Conservation (phyloP, 2,113 vertebrate genomes). For the Ptilorrhoa leucosticta region DNA sequence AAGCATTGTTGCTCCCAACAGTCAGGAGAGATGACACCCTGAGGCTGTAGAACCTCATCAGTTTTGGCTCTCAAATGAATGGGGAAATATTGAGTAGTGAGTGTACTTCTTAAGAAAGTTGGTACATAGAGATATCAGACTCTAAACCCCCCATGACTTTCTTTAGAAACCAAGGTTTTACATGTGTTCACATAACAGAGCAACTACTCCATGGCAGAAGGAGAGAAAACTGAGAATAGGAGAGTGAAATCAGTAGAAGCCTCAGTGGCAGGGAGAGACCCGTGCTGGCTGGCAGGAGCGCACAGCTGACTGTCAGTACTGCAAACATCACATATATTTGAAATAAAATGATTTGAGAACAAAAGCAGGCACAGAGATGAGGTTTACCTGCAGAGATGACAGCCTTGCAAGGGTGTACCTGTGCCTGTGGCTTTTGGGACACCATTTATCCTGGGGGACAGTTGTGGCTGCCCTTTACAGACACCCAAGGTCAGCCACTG, state of each 20-base stretch:
- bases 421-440: neutral
- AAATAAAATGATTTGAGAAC: neutral
- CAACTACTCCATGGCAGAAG: neutral
- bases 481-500: accelerated
- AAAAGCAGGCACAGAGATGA: neutral
- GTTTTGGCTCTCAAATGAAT: neutral
- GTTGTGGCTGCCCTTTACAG: neutral
- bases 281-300: neutral
- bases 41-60: neutral
- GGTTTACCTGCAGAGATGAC: no score
- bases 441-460: no score
- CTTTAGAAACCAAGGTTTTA: neutral
- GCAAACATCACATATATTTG: neutral
- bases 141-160: neutral
- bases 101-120: neutral
- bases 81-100: neutral
- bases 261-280: neutral
- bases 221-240: neutral
- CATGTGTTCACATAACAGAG: neutral
- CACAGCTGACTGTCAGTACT: neutral
- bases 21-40: neutral
- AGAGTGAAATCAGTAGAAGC: neutral
- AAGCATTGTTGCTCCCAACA: neutral
- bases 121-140: neutral
- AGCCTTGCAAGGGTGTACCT: neutral